phyloP scores from a whole-genome alignment of 2,797 vertebrate species.

The Halcyon chelicuti region DNA sequence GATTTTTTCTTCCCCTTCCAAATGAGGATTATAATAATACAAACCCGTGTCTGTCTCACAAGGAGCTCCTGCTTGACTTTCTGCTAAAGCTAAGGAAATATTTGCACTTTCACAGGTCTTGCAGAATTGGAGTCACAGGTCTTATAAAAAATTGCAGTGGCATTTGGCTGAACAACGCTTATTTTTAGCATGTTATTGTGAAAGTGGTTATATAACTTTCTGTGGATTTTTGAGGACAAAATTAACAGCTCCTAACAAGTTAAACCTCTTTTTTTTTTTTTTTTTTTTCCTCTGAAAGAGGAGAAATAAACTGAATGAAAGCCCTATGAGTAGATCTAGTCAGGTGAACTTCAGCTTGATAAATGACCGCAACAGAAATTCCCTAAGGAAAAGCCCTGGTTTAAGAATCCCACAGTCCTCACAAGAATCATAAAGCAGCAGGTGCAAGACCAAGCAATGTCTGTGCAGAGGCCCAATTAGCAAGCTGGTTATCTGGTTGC shows the following conservation, averaged over 20 bases:
- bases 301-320: neutral
- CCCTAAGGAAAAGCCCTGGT: neutral
- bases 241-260: slow-evolving; percentile 41
- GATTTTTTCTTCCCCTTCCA: neutral
- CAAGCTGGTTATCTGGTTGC: neutral
- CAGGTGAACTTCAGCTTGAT: neutral
- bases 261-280: neutral
- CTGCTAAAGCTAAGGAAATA: neutral
- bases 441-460: slow-evolving; percentile 31
- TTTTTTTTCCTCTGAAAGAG: neutral
- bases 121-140: slow-evolving; percentile 28
- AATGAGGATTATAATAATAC: neutral
- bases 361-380: neutral
- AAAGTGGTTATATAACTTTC: slow-evolving; percentile 71
- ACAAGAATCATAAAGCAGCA: neutral
- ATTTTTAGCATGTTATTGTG: slow-evolving; percentile 62
- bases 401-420: neutral
- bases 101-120: neutral
- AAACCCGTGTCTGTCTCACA: neutral
- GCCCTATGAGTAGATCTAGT: neutral
- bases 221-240: slow-evolving; percentile 55
- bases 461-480: neutral
- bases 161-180: slow-evolving; percentile 32
- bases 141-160: slow-evolving; percentile 45
- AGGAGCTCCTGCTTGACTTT: neutral